phyloP scores from a whole-genome alignment of 2,113 vertebrate genomes.

The Cinclus cinclus region DNA sequence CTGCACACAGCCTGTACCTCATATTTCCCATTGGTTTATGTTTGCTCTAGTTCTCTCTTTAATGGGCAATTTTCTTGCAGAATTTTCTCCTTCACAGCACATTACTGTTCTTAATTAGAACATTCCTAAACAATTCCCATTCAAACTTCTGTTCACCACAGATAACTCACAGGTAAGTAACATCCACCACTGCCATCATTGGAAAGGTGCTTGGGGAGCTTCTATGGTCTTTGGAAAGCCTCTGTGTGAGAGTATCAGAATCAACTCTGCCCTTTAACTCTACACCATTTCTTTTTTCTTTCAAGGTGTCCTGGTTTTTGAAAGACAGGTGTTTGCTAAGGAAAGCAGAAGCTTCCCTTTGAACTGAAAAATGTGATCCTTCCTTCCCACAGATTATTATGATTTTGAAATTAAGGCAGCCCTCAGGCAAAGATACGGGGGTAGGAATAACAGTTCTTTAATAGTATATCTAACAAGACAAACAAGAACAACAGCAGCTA shows the following conservation, averaged over 20 bases:
- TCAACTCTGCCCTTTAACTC: neutral
- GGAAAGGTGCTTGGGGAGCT: neutral
- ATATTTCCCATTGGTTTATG: neutral
- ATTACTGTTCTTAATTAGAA: neutral
- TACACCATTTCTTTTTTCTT: neutral
- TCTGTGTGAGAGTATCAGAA: neutral
- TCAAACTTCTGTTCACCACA: neutral
- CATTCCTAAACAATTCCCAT: neutral
- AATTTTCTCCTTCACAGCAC: neutral
- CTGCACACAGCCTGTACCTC: accelerated
- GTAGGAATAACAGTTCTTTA: no score
- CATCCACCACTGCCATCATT: neutral
- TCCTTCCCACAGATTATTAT: no score
- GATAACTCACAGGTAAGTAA: neutral
- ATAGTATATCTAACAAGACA: no score
- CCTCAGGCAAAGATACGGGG: no score
- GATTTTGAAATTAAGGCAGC: no score
- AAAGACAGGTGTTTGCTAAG: no score
- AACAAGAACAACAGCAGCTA: no score
- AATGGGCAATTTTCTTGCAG: neutral
- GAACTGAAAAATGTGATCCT: no score
- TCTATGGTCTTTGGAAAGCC: neutral
- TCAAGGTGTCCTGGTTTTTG: neutral
- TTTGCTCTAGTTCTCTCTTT: neutral
- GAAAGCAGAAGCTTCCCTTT: no score